These are phyloP conservation scores for Camponotus vicinus DNA, from an alignment of 1,140 invertebrate genomes.

Conservation along the genomic window DNA sequence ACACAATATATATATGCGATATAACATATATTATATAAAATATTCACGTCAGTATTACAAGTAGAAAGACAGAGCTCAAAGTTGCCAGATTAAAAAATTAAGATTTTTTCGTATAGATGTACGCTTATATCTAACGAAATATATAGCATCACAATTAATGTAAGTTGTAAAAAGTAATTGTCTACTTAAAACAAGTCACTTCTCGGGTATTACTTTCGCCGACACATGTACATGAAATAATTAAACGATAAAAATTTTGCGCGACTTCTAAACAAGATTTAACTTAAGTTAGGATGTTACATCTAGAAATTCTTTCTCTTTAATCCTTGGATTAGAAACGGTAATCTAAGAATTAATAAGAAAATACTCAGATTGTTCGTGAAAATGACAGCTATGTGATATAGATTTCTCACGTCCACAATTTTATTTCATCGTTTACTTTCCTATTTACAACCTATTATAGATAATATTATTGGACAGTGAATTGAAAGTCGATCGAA, in stretches of 20 bases:
- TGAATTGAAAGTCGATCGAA: slow-evolving; percentile 77
- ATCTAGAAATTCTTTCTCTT: not conserved
- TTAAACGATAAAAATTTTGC: slow-evolving; percentile 12
- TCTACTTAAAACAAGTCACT: slow-evolving; percentile 27
- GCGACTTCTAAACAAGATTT: not conserved
- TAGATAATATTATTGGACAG: slow-evolving; percentile 81
- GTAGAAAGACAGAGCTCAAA: slow-evolving; percentile 22
- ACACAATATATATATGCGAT: slow-evolving; percentile 34
- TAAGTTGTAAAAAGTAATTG: slow-evolving; percentile 15
- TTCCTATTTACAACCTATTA: slow-evolving; percentile 82
- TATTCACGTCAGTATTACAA: slow-evolving; percentile 41
- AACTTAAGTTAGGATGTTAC: not conserved
- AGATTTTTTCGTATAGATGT: not conserved
- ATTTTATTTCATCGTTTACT: slow-evolving; percentile 71
- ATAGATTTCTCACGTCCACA: slow-evolving; percentile 64
- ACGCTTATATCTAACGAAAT: slow-evolving; percentile 1
- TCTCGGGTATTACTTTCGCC: not conserved
- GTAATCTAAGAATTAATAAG: slow-evolving; percentile 41
- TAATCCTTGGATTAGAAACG: slow-evolving; percentile 31
- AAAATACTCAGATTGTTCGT: slow-evolving; percentile 23
- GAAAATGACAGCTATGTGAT: slow-evolving; percentile 60
- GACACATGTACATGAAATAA: slow-evolving; percentile 14
- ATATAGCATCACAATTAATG: slow-evolving; percentile 24
- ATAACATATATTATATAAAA: slow-evolving; percentile 14
- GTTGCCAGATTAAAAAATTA: slow-evolving; percentile 23